Conservation (phyloP, 2,113 vertebrate genomes). For the Phainopepla nitens region DNA sequence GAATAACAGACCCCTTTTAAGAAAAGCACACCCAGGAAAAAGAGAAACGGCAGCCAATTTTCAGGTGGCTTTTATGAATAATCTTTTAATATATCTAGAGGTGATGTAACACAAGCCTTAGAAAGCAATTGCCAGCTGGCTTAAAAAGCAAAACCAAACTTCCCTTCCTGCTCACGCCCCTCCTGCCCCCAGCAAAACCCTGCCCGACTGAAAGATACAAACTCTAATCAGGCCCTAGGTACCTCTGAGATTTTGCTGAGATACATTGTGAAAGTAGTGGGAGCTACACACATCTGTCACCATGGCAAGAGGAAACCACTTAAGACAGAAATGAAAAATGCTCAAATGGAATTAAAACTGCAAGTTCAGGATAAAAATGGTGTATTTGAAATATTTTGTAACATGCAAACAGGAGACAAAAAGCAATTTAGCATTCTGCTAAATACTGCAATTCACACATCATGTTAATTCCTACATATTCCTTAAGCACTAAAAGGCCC, state of each 20-base stretch:
- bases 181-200: not conserved
- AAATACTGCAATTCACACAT: not conserved
- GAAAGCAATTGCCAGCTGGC: not conserved
- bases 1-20: not conserved
- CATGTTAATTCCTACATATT: not conserved
- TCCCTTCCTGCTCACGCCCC: not conserved
- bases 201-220: not conserved
- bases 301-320: not conserved
- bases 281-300: not conserved
- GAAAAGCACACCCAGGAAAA: not conserved
- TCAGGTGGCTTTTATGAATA: not conserved
- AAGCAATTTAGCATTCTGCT: not conserved
- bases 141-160: not conserved
- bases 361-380: not conserved
- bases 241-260: not conserved
- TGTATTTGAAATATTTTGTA: not conserved
- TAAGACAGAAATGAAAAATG: not conserved
- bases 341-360: not conserved
- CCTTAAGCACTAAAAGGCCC: not conserved
- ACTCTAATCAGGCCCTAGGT: not conserved
- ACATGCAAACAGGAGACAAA: not conserved
- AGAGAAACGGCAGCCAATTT: not conserved
- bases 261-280: not conserved
- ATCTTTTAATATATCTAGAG: not conserved
- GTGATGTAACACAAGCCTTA: not conserved